Evolutionary conservation across 2,113 vertebrate species (phyloP).

Genomic region (Phyllopteryx taeniolatus): DNA sequence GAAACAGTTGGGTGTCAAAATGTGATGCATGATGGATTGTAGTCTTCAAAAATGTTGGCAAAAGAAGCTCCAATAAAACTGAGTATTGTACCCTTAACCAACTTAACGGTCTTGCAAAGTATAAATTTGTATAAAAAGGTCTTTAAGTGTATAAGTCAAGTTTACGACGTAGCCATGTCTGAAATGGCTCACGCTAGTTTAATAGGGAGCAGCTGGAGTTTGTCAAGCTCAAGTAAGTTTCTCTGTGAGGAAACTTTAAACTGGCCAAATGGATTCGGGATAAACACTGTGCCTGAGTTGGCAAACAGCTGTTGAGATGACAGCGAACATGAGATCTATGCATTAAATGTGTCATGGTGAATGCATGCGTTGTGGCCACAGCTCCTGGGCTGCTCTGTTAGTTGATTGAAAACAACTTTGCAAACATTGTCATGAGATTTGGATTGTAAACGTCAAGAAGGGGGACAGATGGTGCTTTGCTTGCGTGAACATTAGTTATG

Average conservation of each 20-base stretch:
- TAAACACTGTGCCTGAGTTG: slow-evolving; percentile 21
- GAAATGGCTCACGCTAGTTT: neutral
- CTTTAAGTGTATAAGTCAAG: neutral
- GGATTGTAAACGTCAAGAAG: neutral
- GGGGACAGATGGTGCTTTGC: slow-evolving; percentile 12
- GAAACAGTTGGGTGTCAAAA: neutral
- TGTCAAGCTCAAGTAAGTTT: slow-evolving; percentile 12
- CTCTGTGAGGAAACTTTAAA: slow-evolving; percentile 24
- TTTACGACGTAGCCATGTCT: slow-evolving; percentile 2
- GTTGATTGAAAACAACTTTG: neutral
- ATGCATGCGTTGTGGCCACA: slow-evolving; percentile 13
- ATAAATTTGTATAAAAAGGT: neutral
- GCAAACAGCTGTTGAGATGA: slow-evolving; percentile 43
- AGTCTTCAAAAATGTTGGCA: too few species aligned
- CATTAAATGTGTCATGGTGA: slow-evolving; percentile 27
- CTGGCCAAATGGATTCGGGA: slow-evolving; percentile 26
- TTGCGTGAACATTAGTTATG: neutral
- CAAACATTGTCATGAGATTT: slow-evolving; percentile 11
- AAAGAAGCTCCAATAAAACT: too few species aligned
- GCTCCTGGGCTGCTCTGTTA: neutral
- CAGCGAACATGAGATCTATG: slow-evolving; percentile 9
- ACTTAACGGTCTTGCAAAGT: neutral
- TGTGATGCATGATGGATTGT: too few species aligned
- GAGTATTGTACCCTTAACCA: neutral
- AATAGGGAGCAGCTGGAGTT: slow-evolving; percentile 23